Conservation (phyloP, 2,888 invertebrate species). For the Achlya flavicornis region DNA sequence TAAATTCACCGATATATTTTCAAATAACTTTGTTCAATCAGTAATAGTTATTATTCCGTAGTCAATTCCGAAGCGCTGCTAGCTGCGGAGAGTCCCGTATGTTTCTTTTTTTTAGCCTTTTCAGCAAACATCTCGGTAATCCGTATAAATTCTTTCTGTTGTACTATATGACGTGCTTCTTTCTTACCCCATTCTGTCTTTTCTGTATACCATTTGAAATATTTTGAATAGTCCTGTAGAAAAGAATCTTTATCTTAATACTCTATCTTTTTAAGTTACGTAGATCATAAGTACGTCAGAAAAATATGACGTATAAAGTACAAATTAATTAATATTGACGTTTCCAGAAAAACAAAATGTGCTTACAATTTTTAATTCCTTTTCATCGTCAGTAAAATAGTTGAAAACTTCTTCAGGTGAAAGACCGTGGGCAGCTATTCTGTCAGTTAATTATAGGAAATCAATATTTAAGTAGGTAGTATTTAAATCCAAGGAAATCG, state of each 20-base stretch:
- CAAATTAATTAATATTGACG: no score
- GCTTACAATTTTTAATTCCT: slow-evolving; percentile 48
- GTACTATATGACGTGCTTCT: slow-evolving; percentile 51
- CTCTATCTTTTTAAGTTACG: no score
- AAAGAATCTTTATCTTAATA: not conserved
- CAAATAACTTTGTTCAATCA: no score
- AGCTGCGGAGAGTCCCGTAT: slow-evolving; percentile 14
- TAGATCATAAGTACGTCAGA: no score
- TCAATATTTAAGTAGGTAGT: no score
- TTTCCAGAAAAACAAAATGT: not conserved
- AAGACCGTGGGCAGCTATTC: slow-evolving; percentile 61
- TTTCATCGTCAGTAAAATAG: slow-evolving; percentile 46
- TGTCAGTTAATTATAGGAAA: slow-evolving; percentile 23
- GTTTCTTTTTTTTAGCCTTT: slow-evolving; percentile 30
- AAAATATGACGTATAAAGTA: no score
- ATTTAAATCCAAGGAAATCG: no score
- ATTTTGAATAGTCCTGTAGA: slow-evolving; percentile 61
- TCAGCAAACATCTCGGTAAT: slow-evolving; percentile 44
- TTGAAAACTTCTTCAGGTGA: slow-evolving; percentile 51
- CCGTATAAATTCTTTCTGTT: slow-evolving; percentile 51
- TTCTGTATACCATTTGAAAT: slow-evolving; percentile 61
- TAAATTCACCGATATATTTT: no score
- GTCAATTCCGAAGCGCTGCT: not conserved
- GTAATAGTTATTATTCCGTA: not conserved
- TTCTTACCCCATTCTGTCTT: slow-evolving; percentile 58